Conservation (phyloP, 2,797 vertebrate species). For the Euphonia xanthogaster region DNA sequence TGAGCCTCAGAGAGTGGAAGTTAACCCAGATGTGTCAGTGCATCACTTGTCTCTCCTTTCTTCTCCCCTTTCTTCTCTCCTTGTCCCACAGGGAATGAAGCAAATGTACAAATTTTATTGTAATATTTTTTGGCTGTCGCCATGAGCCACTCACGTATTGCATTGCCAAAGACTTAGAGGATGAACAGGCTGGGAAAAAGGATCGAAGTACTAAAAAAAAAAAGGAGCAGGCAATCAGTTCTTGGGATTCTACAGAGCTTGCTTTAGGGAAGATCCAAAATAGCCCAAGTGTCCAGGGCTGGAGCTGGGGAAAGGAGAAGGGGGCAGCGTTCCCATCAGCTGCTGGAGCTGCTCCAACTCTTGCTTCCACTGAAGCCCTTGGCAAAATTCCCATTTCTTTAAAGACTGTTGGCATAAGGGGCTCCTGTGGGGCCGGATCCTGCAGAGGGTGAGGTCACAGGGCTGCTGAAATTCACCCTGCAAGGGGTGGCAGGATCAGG, state of each 20-base stretch:
- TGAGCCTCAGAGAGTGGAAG: background rate
- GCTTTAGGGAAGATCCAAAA: constrained; percentile 2
- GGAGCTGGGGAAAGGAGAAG: background rate
- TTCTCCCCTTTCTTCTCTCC: background rate
- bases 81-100: background rate
- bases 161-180: background rate
- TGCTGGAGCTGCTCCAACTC: constrained; percentile 11
- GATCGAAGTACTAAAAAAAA: background rate
- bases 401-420: background rate
- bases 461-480: background rate
- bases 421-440: background rate
- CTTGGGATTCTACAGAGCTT: background rate
- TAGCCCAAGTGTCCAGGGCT: background rate
- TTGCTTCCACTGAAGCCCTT: background rate
- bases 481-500: background rate
- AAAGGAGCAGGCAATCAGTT: background rate
- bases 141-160: background rate
- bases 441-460: background rate
- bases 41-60: background rate
- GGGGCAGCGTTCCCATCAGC: background rate
- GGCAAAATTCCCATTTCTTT: constrained; percentile 14
- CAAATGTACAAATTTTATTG: background rate
- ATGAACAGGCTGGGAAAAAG: background rate
- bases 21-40: background rate
- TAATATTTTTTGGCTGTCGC: background rate